Conservation (phyloP, 2,888 invertebrate genomes). For the Schizaphis graminum region DNA sequence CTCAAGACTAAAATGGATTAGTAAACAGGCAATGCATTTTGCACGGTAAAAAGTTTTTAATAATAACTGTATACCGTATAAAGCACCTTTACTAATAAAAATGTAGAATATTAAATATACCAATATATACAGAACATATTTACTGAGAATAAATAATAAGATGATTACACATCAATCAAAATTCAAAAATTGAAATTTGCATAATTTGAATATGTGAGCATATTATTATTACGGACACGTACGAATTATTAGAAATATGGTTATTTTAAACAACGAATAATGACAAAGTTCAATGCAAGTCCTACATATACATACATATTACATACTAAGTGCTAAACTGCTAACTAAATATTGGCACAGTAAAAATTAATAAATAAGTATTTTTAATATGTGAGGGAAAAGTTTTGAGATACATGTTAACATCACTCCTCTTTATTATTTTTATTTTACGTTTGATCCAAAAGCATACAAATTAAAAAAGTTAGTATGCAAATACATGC, state of each 20-base stretch:
- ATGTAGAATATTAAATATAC: neutral
- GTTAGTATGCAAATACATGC: neutral
- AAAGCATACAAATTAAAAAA: neutral
- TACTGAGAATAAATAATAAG: neutral
- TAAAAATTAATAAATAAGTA: neutral
- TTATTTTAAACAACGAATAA: neutral
- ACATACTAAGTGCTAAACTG: neutral
- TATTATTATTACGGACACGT: neutral
- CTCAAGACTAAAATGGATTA: too few relatives aligned
- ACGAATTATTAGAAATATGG: neutral
- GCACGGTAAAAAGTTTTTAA: too few relatives aligned
- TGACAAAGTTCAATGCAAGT: neutral
- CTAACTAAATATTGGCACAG: neutral
- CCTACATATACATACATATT: neutral
- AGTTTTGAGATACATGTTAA: neutral
- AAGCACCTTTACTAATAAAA: neutral
- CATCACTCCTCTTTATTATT: neutral
- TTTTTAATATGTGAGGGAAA: neutral
- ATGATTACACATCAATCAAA: neutral
- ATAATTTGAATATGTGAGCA: neutral
- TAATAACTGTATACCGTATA: too few relatives aligned
- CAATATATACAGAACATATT: neutral
- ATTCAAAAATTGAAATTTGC: neutral
- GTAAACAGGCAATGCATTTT: too few relatives aligned
- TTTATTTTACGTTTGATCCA: neutral